Conservation (phyloP, 2,797 vertebrate genomes). For the Furcifer pardalis region DNA sequence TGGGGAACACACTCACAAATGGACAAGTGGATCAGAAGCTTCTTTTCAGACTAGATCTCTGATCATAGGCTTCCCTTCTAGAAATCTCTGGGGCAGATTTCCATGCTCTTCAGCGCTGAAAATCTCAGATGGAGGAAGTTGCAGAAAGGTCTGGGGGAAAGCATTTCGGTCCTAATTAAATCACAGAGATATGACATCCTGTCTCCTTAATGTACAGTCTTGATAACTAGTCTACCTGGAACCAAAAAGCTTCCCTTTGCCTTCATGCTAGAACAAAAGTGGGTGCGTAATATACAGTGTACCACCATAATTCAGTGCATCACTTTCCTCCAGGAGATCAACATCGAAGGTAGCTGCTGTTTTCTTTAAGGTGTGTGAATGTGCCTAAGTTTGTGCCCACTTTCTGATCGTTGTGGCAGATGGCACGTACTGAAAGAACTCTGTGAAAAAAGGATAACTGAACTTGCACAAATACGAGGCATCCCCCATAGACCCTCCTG, state of each 20-base stretch:
- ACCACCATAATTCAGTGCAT: not conserved
- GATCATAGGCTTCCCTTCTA: not conserved
- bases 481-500: not conserved
- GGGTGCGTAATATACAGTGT: not conserved
- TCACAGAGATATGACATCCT: not conserved
- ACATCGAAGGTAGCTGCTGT: not conserved
- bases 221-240: not conserved
- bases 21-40: not conserved
- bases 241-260: too few species aligned
- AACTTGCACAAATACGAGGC: conserved; percentile 16
- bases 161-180: too few species aligned
- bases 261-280: not conserved
- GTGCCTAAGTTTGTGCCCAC: not conserved
- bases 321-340: not conserved
- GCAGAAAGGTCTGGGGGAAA: not conserved
- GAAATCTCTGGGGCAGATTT: too few species aligned
- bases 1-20: not conserved
- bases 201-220: not conserved
- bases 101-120: not conserved
- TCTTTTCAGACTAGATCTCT: not conserved
- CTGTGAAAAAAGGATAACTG: conserved; percentile 25
- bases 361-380: not conserved
- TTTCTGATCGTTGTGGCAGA: conserved; percentile 36
- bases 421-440: conserved; percentile 4
- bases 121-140: not conserved